A percentile compares a stretch with the other conserved stretches of the same genome.
Evolutionary conservation across 2,113 vertebrate genomes (phyloP).

Genomic region (Calyptommatus sinebrachiatus): DNA sequence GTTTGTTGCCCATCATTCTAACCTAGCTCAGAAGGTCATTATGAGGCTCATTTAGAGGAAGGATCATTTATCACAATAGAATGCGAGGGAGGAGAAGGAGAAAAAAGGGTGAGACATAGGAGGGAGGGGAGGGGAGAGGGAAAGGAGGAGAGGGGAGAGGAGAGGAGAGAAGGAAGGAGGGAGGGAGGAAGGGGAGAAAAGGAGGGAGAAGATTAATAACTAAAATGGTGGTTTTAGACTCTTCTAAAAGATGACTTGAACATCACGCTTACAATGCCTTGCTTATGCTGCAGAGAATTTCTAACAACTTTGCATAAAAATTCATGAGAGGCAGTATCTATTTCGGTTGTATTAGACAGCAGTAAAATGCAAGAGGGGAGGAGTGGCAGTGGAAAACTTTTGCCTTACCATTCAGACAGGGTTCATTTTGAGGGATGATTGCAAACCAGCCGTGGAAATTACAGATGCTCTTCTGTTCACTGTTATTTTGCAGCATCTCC

Average conservation of each 20-base stretch:
- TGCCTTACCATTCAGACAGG: slow-evolving; percentile 61
- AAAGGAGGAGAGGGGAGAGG: no score
- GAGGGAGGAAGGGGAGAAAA: no score
- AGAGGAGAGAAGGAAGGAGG: no score
- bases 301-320: slow-evolving; percentile 73
- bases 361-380: slow-evolving; percentile 43
- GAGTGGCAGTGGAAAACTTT: slow-evolving; percentile 48
- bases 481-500: slow-evolving; percentile 76
- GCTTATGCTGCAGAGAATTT: slow-evolving; percentile 49
- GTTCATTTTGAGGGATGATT: slow-evolving; percentile 76
- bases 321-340: slow-evolving; percentile 65
- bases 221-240: slow-evolving; percentile 2
- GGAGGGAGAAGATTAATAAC: no score
- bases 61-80: no score
- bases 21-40: no score
- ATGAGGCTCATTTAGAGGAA: no score
- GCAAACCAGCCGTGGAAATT: slow-evolving; percentile 75
- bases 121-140: no score
- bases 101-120: no score
- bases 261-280: slow-evolving; percentile 42
- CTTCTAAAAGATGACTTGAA: slow-evolving; percentile 36
- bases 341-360: slow-evolving; percentile 64
- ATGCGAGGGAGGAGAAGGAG: no score
- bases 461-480: slow-evolving; percentile 73
- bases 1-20: no score